Conservation (phyloP, 2,797 vertebrate genomes). For the Enteromius thamalakanensis region DNA sequence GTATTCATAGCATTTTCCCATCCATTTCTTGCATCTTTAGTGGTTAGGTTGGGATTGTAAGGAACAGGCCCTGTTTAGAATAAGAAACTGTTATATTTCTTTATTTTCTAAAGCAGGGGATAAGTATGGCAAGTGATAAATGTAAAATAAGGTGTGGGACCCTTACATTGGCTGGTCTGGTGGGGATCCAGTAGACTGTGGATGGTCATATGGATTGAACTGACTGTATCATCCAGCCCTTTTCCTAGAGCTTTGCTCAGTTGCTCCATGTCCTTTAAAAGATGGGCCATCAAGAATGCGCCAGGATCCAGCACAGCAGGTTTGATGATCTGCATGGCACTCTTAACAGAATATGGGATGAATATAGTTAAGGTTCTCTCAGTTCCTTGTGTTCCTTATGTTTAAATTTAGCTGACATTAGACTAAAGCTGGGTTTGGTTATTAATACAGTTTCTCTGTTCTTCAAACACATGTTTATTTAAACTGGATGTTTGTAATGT, state of each 20-base stretch:
- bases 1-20: conserved; percentile 83
- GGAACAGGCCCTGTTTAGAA: conserved; percentile 71
- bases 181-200: conserved; percentile 69
- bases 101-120: neutral
- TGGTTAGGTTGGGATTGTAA: conserved; percentile 75
- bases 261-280: conserved; percentile 82
- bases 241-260: conserved; percentile 82
- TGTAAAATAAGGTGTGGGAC: neutral
- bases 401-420: neutral
- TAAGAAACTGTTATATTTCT: conserved; percentile 7
- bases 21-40: conserved; percentile 80
- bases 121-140: neutral
- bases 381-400: neutral
- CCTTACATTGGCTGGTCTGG: conserved; percentile 74
- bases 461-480: neutral
- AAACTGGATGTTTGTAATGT: neutral
- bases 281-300: conserved; percentile 81
- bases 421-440: neutral
- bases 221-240: conserved; percentile 83
- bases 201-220: conserved; percentile 80
- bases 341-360: conserved; percentile 62
- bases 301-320: conserved; percentile 69
- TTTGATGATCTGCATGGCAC: conserved; percentile 76
- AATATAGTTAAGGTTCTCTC: neutral
- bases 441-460: neutral